Evolutionary conservation across 2,113 vertebrate genomes (phyloP), one percentile per base, ranked within the genome.

Genomic region (Orcinus orca): DNA sequence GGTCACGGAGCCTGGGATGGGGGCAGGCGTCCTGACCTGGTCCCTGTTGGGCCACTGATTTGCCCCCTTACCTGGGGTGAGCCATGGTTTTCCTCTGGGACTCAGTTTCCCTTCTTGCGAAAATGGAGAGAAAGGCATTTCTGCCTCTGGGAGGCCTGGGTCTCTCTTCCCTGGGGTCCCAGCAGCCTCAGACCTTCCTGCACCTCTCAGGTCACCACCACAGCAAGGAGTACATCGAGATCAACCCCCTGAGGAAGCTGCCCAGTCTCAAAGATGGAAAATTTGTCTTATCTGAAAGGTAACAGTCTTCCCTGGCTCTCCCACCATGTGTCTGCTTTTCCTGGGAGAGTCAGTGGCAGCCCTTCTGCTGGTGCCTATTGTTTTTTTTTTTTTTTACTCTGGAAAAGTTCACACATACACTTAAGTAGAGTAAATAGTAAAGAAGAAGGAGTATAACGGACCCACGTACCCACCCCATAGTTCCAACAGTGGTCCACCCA

Each of bases 271-370:
- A 12, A 85, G 97, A 97, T 20, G 97, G 97, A 36, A 97, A 95
- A 2, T 98, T 97, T 38, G 5, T 97, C 73, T 97, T 98, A 89
- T 96, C 92, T 2, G 97, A 98, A 97, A 96, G 97, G 97, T 96
- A 93, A 70, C 7, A 1, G 23, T 44, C 60, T n/a, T 84, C 38
- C 25, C 41, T 0, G 10, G 76, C 21, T 3, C 41, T 41, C 10
- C 1, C 0, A 0, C 31, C 21, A 3, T 31, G 21, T 15, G 14
- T 58, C 58, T 81, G 26, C 29, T 65, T 6, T 25, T 90, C 50
- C 84, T 21, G 29, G 85, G 67, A 82, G 53, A 63, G 25, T 29
- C 58, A 26, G 2, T 50, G 67, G 5, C 2, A 25, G 62, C 21
- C 8, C 1, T 29, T 15, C 26, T 18, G 5, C 23, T 31, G 20